Evolutionary conservation across 2,797 vertebrate species (phyloP).

Genomic region (Falco concolor): DNA sequence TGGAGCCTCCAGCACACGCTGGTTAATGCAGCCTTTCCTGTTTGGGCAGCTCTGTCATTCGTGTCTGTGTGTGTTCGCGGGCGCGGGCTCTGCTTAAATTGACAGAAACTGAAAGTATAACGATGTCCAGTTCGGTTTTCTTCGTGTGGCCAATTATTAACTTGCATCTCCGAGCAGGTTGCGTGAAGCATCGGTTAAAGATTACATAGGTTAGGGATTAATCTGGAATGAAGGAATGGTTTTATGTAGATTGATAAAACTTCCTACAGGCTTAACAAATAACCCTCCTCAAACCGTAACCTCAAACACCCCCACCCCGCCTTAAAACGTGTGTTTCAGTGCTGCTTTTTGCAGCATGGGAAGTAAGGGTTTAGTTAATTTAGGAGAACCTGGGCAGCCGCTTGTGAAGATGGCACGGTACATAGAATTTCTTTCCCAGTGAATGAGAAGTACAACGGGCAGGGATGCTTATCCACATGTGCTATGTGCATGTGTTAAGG

Average conservation of each 20-base stretch:
- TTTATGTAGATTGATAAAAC: background rate
- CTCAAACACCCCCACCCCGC: fast-evolving
- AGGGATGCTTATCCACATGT: background rate
- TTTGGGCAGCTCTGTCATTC: constrained; percentile 47
- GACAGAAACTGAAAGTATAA: constrained; percentile 49
- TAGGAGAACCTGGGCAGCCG: background rate
- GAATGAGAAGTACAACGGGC: background rate
- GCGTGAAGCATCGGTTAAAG: background rate
- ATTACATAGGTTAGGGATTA: background rate
- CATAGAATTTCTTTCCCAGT: background rate
- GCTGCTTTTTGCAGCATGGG: background rate
- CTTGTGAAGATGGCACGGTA: background rate
- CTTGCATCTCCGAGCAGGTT: background rate
- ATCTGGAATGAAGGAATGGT: background rate
- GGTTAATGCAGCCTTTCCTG: constrained; percentile 42
- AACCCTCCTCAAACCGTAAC: background rate
- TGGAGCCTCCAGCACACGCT: background rate
- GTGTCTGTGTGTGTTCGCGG: background rate
- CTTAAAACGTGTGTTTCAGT: background rate
- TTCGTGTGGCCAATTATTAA: background rate
- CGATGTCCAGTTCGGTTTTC: background rate
- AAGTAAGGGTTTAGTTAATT: background rate
- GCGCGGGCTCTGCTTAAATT: constrained; percentile 9
- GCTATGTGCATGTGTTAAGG: background rate
- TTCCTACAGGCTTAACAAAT: background rate